Evolutionary conservation across 2,888 invertebrate genomes (phyloP), one percentile per base, ranked within the genome.

Genomic region (Nowickia ferox): DNA sequence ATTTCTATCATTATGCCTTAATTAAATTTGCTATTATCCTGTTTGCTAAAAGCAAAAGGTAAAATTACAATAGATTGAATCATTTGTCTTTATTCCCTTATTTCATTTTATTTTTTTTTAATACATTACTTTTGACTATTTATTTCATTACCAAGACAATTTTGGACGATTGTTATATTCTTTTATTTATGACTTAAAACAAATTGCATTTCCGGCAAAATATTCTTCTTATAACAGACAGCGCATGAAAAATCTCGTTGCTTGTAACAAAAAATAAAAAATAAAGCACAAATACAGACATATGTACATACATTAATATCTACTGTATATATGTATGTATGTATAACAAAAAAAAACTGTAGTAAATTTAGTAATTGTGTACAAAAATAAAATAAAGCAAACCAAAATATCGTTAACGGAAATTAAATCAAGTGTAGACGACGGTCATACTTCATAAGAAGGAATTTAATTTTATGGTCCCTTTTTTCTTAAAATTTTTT

Each of bases 141-240:
- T 78, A 84, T 84, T 66, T 76, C 65, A 80, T 84, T 76, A 82
- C 9, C n/a, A 42, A 59, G 44, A 72, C 55, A 22, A 61, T 44
- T 72, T 59, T 53, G 46, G 11, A 63, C 19, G 13, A 55, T 46
- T 76, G 59, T 51, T 63, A 40, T 59, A 48, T 79, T 46, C 61
- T 42, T 40, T 53, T 69, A 13, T 68, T 63, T 71, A 69, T 66
- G 53, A 40, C 59, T 53, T 71, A 66, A 79, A 72, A 72, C 86
- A 91, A 91, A 91, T 91, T 91, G 91, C 91, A 91, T 91, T 91
- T 91, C 89, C 91, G 88, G 87, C 87, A 87, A 88, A 72, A 78
- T 51, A 9, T 42, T 66, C 57, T 46, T 55, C 57, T 48, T 63
- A 51, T 44, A 65, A 82, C 74, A 61, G 61, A 66, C 44, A 30